A percentile compares a stretch with the other conserved stretches of the same genome.
phyloP scores from a whole-genome alignment of 2,113 vertebrate genomes.

The Forbesichthys agassizii region DNA sequence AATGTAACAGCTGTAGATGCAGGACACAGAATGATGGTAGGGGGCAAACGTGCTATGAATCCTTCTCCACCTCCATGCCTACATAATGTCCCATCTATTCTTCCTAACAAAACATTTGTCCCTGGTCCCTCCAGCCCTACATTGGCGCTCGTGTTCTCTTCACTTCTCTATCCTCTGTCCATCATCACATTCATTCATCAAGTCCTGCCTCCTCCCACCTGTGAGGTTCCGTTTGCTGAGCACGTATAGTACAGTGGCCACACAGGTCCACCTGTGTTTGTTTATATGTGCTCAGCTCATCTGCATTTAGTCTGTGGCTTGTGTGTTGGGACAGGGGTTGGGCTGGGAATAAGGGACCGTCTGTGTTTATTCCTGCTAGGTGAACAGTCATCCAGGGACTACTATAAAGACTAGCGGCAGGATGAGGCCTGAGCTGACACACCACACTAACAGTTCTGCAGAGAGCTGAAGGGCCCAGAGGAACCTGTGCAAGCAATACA shows the following conservation, averaged over 20 bases:
- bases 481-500: slow-evolving; percentile 10
- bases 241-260: slow-evolving; percentile 21
- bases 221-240: slow-evolving; percentile 45
- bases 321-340: background rate
- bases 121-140: background rate
- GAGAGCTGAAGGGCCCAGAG: background rate
- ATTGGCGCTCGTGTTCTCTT: slow-evolving; percentile 6
- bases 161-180: slow-evolving; percentile 13
- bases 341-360: background rate
- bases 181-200: background rate
- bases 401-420: background rate
- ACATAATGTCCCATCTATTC: background rate
- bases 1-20: slow-evolving; percentile 33
- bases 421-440: background rate
- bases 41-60: slow-evolving; percentile 31
- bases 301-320: slow-evolving; percentile 17
- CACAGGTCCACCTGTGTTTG: slow-evolving; percentile 28
- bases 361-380: background rate
- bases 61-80: background rate
- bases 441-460: background rate
- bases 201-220: slow-evolving; percentile 3
- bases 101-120: background rate
- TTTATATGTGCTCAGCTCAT: slow-evolving; percentile 25
- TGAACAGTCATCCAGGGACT: background rate
- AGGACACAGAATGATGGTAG: slow-evolving; percentile 10